These are phyloP conservation scores for Toxotes lorentzi DNA, from an alignment of 2,797 vertebrate species.

Conservation along the genomic window DNA sequence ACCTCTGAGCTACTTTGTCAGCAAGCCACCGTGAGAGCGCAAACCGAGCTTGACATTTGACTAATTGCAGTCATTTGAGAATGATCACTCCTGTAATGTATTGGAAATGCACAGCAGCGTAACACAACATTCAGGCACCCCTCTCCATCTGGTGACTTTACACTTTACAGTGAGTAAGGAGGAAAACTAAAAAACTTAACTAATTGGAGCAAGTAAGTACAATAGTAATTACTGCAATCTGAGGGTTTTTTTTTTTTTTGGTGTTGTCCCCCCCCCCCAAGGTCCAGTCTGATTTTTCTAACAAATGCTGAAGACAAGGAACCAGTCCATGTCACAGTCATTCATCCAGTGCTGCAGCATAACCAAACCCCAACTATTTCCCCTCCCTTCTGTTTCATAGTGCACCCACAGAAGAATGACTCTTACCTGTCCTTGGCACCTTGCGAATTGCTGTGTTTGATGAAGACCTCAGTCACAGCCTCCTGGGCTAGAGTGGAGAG, in stretches of 20 bases:
- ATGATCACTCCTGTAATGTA: constrained; percentile 77
- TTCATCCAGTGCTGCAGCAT: constrained; percentile 28
- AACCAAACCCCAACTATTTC: constrained; percentile 32
- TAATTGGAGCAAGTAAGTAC: constrained; percentile 65
- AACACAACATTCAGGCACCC: constrained; percentile 65
- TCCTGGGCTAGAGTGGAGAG: constrained; percentile 56
- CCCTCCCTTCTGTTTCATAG: constrained; percentile 42
- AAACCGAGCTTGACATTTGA: constrained; percentile 84
- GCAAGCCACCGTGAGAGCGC: constrained; percentile 68
- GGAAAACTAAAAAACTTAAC: constrained; percentile 46
- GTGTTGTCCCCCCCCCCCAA: not conserved
- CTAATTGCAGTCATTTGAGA: constrained; percentile 86
- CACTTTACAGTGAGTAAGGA: constrained; percentile 52
- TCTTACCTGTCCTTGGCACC: constrained; percentile 81
- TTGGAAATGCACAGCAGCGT: constrained; percentile 70
- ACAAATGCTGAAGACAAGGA: constrained; percentile 17
- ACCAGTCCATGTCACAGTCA: constrained; percentile 35
- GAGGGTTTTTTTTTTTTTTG: not conserved
- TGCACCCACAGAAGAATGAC: constrained; percentile 54
- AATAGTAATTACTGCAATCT: constrained; percentile 53
- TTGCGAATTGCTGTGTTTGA: constrained; percentile 65
- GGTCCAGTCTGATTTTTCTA: constrained; percentile 31
- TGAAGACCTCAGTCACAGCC: constrained; percentile 76
- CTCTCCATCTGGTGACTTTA: constrained; percentile 54
- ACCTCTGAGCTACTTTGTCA: constrained; percentile 81